A percentile compares a stretch with the other conserved stretches of the same genome.
Evolutionary conservation across 2,797 vertebrate species (phyloP).

Genomic region (Sebastiscus tertius): DNA sequence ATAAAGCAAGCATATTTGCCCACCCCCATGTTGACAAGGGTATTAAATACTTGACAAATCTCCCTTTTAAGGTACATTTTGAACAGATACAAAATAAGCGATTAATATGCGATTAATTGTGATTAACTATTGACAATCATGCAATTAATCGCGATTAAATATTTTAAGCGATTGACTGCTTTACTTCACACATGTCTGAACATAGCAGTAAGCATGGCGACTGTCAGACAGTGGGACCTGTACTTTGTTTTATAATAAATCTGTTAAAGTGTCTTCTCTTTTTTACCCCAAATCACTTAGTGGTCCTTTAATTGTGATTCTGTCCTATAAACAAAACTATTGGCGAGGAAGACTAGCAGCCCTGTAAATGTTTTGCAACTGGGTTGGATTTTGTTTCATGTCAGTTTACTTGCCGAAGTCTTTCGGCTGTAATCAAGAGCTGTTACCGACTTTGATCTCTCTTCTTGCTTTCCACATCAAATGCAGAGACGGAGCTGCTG

Average conservation of each 20-base stretch:
- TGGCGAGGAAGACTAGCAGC: background rate
- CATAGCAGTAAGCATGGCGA: background rate
- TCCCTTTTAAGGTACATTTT: too few relatives aligned
- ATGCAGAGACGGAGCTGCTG: background rate
- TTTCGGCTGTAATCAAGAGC: conserved; percentile 24
- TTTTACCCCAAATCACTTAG: background rate
- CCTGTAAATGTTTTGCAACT: background rate
- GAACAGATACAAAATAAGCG: too few relatives aligned
- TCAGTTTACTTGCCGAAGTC: conserved; percentile 1
- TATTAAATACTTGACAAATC: too few relatives aligned
- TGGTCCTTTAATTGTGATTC: background rate
- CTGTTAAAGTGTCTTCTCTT: background rate
- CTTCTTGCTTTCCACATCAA: conserved; percentile 18
- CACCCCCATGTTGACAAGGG: too few relatives aligned
- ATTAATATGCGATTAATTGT: too few relatives aligned
- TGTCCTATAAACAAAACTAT: background rate
- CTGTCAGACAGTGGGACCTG: background rate
- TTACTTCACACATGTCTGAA: background rate
- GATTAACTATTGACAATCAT: too few relatives aligned
- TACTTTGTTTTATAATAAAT: background rate
- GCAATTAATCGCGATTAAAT: rapidly evolving
- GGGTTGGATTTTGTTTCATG: conserved; percentile 31
- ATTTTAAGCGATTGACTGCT: too few relatives aligned
- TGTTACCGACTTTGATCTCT: conserved; percentile 15
- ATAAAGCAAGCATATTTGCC: too few relatives aligned